phyloP scores from a whole-genome alignment of 2,797 vertebrate genomes.

The Rhynchotus rufescens region DNA sequence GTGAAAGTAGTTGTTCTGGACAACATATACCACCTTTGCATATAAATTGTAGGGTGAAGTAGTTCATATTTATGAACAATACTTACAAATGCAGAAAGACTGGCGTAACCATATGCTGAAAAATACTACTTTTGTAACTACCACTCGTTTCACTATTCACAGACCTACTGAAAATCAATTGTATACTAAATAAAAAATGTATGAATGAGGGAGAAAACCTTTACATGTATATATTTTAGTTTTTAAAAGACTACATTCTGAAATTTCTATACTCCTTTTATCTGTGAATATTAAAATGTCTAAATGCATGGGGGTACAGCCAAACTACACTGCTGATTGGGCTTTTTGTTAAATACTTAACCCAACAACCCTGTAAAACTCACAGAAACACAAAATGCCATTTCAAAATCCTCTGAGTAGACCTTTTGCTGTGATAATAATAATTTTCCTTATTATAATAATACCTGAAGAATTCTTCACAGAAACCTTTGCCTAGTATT shows the following conservation, averaged over 20 bases:
- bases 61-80: neutral
- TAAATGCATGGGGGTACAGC: neutral
- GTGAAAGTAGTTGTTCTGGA: neutral
- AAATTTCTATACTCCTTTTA: neutral
- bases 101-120: neutral
- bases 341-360: neutral
- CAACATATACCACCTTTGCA: accelerated
- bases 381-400: neutral
- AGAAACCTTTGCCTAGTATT: neutral
- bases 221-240: accelerated
- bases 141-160: neutral
- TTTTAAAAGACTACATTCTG: neutral
- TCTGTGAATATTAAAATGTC: neutral
- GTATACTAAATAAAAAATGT: neutral
- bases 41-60: neutral
- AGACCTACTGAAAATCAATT: neutral
- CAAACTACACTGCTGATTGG: neutral
- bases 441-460: too few species aligned
- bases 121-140: neutral
- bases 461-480: neutral
- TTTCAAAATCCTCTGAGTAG: neutral
- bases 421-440: neutral
- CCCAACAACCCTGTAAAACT: neutral
- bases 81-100: neutral
- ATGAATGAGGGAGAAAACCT: neutral